These are phyloP conservation scores for Drosophila pseudotakahashii DNA, from an alignment of 2,888 invertebrate genomes.

Conservation along the genomic window DNA sequence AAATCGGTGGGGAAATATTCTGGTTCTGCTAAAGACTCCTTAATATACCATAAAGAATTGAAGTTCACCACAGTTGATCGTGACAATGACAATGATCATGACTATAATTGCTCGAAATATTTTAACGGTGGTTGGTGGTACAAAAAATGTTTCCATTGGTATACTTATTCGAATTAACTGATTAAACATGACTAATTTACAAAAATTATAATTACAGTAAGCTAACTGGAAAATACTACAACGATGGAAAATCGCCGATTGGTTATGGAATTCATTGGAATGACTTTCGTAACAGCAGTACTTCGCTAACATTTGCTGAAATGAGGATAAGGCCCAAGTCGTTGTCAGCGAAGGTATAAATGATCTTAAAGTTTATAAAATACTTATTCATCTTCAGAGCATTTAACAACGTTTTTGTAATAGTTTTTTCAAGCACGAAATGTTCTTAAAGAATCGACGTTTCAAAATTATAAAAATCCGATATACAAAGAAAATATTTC, in stretches of 20 bases:
- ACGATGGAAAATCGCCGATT: not conserved
- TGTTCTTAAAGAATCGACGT: too few relatives aligned
- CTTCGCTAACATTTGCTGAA: not conserved
- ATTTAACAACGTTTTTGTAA: too few relatives aligned
- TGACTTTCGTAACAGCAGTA: accelerated
- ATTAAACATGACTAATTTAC: not conserved
- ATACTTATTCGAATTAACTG: not conserved
- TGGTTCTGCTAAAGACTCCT: not conserved
- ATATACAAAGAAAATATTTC: too few relatives aligned
- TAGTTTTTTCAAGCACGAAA: too few relatives aligned
- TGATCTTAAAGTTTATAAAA: not conserved
- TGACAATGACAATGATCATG: not conserved
- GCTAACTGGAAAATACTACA: constrained; percentile 1
- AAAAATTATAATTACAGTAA: not conserved
- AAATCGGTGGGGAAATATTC: not conserved
- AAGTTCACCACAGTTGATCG: not conserved
- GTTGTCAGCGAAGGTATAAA: not conserved
- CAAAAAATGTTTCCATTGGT: accelerated
- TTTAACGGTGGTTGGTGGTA: not conserved
- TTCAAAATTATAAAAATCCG: too few relatives aligned
- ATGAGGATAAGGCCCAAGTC: constrained; percentile 4
- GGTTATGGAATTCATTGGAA: too few relatives aligned
- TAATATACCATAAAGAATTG: not conserved
- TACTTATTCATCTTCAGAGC: too few relatives aligned
- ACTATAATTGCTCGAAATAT: not conserved